Conservation (phyloP, 37 sponge, comb jelly and placozoan genomes). For the Corticium candelabrum region DNA sequence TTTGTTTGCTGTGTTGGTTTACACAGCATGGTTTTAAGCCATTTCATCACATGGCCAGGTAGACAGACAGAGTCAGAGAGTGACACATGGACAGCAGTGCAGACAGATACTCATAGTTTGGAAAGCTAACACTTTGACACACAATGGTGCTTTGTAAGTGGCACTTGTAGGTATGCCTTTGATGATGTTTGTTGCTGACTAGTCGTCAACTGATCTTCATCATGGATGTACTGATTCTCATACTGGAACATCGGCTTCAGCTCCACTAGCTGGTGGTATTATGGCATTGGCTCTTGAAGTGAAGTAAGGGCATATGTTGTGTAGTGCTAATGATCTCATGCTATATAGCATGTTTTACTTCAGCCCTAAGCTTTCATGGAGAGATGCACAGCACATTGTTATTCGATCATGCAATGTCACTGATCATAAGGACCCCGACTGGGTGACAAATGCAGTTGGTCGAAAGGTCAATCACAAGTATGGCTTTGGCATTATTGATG, state of each 20-base stretch:
- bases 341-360: background rate
- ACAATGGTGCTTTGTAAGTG: no score
- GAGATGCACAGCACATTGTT: slow-evolving; percentile 88
- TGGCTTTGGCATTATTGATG: slow-evolving; percentile 88
- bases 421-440: slow-evolving; percentile 15
- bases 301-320: background rate
- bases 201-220: background rate
- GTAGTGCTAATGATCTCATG: background rate
- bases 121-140: no score
- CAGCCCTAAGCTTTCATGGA: slow-evolving; percentile 86
- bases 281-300: background rate
- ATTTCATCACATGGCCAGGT: no score
- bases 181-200: no score
- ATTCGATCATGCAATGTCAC: slow-evolving; percentile 55
- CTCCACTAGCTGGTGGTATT: background rate
- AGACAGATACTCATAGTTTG: no score
- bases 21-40: no score
- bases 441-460: slow-evolving; percentile 79
- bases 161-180: no score
- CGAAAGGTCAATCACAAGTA: slow-evolving; percentile 62
- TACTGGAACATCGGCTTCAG: background rate
- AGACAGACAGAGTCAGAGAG: no score
- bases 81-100: no score
- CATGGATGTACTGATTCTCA: background rate
- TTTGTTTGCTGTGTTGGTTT: no score